Base-by-base conservation (phyloP, 2,888 invertebrate genomes). In the Catocala fraxini region DNA sequence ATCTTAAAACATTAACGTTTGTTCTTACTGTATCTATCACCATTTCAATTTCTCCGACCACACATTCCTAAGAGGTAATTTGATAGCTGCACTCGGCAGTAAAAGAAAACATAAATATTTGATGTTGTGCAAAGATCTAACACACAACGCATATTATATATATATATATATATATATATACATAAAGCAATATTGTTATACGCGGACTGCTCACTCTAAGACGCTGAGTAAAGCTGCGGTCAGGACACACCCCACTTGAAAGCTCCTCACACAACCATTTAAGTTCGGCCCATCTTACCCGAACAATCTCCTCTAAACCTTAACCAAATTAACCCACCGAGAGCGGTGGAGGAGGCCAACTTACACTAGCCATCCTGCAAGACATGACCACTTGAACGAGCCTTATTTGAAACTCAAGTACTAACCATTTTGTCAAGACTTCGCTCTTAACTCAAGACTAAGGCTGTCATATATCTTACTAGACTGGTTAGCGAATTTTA, bases 301-400 rank as follows among this genome's bases (percentile, higher is more conserved):
- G 68, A 70, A 82, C 82, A 76, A 70, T 77, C 71, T 66, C 76
- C 81, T 75, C 70, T 71, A 79, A 73, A 59, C 63, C 71, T 76
- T 76, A 75, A 69, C 75, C 67, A 87, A 89, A 90, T 89, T 87
- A 86, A 84, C 85, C 75, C 62, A 75, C 55, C 64, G 60, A 54
- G 73, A 75, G 79, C 71, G 72, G 66, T 68, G 71, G 64, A 70
- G 79, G 66, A 77, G 89, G 41, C 83, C 90, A 73, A 58, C 53
- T 58, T 80, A 84, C n/a, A 75, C 74, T 87, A 84, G 91, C 59
- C 66, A 68, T 68, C 74, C 80, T 80, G 80, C 73, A 84, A 87
- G 89, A 91, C 91, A 90, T 85, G 88, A 82, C 90, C 90, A 89
- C 91, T 91, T 88, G 86, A 87, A 79, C 82, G 74, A 79, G 81